Percentiles rank a stretch among this genome's conserved stretches.
These are phyloP conservation scores for Chromoteleia sp. DNA, from an alignment of 2,888 invertebrate species.

Conservation along the genomic window DNA sequence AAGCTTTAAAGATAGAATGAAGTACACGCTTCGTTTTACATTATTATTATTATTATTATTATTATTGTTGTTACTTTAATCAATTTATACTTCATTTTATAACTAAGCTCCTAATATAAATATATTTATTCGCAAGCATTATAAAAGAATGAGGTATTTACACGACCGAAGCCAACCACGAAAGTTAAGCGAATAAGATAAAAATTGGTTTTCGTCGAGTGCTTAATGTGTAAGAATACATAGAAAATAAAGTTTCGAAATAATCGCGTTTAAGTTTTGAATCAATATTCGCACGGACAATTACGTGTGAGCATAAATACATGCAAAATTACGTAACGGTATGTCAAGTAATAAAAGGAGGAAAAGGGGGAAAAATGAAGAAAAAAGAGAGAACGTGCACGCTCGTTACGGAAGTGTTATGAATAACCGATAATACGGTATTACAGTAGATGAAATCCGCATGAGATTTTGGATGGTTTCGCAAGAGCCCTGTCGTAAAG, in stretches of 20 bases:
- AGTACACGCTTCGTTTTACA: no score
- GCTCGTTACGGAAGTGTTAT: neutral
- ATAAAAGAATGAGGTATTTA: slow-evolving; percentile 1
- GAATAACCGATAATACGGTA: slow-evolving; percentile 11
- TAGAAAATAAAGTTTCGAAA: slow-evolving; percentile 51
- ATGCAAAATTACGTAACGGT: slow-evolving; percentile 53
- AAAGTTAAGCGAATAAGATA: slow-evolving; percentile 5
- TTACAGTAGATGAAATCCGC: slow-evolving; percentile 24
- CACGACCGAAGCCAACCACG: slow-evolving; percentile 1
- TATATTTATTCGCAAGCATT: neutral
- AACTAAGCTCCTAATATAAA: no score
- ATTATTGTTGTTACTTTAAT: no score
- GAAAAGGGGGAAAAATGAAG: neutral
- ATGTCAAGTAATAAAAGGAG: slow-evolving; percentile 24
- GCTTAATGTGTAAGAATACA: slow-evolving; percentile 43
- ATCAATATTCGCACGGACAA: slow-evolving; percentile 65
- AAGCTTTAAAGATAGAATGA: no score
- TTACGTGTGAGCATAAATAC: slow-evolving; percentile 44
- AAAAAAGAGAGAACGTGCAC: neutral
- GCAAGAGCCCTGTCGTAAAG: neutral
- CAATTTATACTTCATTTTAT: no score
- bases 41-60: no score
- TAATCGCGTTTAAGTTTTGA: slow-evolving; percentile 53
- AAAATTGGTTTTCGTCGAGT: slow-evolving; percentile 14
- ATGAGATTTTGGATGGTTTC: slow-evolving; percentile 8